These are phyloP conservation scores for Zaprionus inermis DNA, from an alignment of 1,140 invertebrate genomes.

Conservation along the genomic window DNA sequence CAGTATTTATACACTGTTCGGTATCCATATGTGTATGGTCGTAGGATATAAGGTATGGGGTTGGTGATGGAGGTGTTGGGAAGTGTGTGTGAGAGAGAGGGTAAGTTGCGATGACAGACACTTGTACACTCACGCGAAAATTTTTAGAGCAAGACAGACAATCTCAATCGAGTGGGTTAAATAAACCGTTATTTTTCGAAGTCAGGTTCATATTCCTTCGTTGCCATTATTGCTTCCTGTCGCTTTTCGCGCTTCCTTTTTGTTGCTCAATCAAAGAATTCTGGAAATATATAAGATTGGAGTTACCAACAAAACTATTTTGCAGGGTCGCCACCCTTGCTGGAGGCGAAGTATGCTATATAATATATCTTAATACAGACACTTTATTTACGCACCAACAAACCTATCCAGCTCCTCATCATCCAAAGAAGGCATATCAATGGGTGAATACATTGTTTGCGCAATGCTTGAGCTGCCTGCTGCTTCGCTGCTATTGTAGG, in stretches of 20 bases:
- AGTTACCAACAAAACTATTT: background rate
- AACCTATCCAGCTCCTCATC: conserved; percentile 54
- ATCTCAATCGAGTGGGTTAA: background rate
- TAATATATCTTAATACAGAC: background rate
- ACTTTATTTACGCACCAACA: conserved; percentile 41
- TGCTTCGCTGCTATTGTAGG: conserved; percentile 21
- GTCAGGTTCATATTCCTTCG: background rate
- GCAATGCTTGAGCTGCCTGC: conserved; percentile 7
- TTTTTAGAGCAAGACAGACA: conserved; percentile 3
- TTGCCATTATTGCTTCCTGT: background rate
- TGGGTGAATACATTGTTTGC: conserved; percentile 26
- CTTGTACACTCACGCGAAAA: background rate
- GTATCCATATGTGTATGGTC: background rate
- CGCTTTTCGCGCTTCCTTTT: conserved; percentile 1
- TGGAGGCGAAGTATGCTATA: background rate
- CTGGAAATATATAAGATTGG: background rate
- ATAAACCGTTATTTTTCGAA: no score
- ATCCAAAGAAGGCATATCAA: conserved; percentile 50
- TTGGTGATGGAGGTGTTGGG: background rate
- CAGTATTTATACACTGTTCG: background rate
- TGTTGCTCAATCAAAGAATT: conserved; percentile 43
- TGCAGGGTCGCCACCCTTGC: background rate
- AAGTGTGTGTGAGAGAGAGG: background rate
- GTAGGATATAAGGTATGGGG: background rate
- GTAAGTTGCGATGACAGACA: no score